Evolutionary conservation across 2,113 vertebrate species (phyloP).

Genomic region (Cichladusa arquata): DNA sequence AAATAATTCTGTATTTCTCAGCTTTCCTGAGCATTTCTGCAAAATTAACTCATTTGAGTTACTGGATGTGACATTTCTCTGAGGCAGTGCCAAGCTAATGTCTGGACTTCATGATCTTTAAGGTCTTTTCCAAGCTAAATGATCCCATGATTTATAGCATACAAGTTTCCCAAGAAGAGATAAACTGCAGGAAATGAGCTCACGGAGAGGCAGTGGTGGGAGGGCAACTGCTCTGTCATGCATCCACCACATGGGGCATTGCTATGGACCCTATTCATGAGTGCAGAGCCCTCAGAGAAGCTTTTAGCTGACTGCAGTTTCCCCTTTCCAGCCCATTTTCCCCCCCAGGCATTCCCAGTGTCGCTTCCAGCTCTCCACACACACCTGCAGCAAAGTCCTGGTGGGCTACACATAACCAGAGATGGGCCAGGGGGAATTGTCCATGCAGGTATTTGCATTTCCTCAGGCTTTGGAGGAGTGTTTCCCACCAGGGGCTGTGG

Average conservation of each 20-base stretch:
- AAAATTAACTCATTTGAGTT: neutral
- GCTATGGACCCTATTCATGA: neutral
- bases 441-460: neutral
- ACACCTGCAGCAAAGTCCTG: neutral
- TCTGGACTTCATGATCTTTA: neutral
- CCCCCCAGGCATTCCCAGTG: neutral
- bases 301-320: neutral
- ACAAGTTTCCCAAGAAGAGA: neutral
- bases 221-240: neutral
- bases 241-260: fast-evolving
- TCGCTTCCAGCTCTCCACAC: neutral
- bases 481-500: neutral
- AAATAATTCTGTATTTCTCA: neutral
- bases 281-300: neutral
- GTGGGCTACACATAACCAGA: neutral
- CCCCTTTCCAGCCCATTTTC: neutral
- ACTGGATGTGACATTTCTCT: neutral
- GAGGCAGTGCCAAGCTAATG: neutral
- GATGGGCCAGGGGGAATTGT: neutral
- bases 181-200: neutral
- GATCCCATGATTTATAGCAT: neutral
- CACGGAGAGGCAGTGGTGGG: neutral
- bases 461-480: neutral
- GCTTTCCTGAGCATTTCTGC: neutral
- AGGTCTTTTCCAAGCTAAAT: neutral